phyloP scores from a whole-genome alignment of 2,113 vertebrate species.

The Drymodes brunneopygia region DNA sequence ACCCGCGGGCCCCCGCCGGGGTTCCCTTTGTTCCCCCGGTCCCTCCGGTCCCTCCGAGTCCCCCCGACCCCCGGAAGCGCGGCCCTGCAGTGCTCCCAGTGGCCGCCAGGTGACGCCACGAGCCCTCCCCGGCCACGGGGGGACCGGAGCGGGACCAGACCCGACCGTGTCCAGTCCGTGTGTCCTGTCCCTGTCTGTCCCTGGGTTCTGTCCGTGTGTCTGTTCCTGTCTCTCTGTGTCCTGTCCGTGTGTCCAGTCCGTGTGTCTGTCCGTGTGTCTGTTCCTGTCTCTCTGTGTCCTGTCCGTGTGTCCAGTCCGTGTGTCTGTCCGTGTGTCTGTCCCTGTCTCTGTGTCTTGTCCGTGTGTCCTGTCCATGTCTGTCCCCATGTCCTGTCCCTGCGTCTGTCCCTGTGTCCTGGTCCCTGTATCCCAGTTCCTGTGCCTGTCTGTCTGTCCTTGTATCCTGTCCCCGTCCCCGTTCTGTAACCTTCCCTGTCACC shows the following conservation, averaged over 20 bases:
- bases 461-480: background rate
- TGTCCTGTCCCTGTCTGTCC: background rate
- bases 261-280: background rate
- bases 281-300: background rate
- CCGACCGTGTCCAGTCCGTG: background rate
- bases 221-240: background rate
- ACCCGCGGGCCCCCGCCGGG: background rate
- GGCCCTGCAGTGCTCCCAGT: background rate
- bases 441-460: background rate
- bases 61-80: background rate
- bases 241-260: background rate
- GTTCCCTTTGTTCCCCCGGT: background rate
- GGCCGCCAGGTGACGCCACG: background rate
- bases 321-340: background rate
- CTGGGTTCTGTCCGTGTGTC: no score
- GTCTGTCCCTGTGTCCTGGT: background rate
- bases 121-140: background rate
- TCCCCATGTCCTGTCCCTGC: no score
- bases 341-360: background rate
- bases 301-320: accelerated
- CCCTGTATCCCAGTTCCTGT: background rate
- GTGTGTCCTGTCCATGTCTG: background rate
- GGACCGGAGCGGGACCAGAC: background rate
- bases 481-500: no score
- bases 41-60: background rate